A percentile compares a stretch with the other conserved stretches of the same genome.
Conservation (phyloP, 2,888 invertebrate species). For the Gandaritis pyraliata region DNA sequence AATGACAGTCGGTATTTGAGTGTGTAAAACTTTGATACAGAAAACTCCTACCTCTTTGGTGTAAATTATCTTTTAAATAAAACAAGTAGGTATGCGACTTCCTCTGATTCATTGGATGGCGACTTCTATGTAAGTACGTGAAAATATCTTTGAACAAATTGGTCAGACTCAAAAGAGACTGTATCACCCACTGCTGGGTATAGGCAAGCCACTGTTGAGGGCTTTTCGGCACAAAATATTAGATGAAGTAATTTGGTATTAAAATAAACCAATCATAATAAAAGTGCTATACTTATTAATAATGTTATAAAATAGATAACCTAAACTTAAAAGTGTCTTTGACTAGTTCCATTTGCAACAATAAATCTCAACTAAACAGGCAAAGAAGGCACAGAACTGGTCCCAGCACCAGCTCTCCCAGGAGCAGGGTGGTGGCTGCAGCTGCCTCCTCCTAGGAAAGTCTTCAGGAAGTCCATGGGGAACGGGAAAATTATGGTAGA, state of each 20-base stretch:
- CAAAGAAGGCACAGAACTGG: conserved; percentile 45
- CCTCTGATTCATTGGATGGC: no score
- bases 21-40: no score
- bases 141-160: no score
- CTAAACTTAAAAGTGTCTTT: conserved; percentile 6
- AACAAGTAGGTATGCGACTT: no score
- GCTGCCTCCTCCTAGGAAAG: conserved; percentile 64
- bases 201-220: no score
- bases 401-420: conserved; percentile 23
- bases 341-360: conserved; percentile 11
- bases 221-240: no score
- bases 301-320: no score
- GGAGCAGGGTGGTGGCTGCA: conserved; percentile 45
- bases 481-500: conserved; percentile 97
- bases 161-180: no score
- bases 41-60: no score
- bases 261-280: background rate
- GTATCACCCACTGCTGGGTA: no score
- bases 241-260: background rate
- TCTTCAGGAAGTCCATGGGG: conserved; percentile 90
- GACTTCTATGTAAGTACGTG: no score
- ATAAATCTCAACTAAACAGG: conserved; percentile 37
- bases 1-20: background rate
- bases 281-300: background rate
- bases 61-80: no score